Conservation (phyloP, 2,797 vertebrate species). For the Bryconaethiops microstoma region DNA sequence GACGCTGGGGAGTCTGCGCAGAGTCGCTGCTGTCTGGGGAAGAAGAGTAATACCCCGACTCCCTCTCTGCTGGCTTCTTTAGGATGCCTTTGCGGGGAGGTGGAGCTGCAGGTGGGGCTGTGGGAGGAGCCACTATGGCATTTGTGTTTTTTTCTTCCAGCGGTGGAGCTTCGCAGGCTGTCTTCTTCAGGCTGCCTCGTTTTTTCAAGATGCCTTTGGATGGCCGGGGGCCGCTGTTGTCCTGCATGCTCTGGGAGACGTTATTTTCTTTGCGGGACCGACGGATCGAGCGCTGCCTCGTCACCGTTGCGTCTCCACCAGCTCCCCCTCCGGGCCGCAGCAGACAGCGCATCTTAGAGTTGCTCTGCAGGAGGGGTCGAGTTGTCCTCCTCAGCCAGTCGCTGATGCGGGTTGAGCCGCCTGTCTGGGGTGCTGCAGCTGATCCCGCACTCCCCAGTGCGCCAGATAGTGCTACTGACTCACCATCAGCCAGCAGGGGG, state of each 20-base stretch:
- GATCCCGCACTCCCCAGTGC: slow-evolving; percentile 49
- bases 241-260: slow-evolving; percentile 81
- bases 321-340: slow-evolving; percentile 82
- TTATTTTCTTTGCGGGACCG: slow-evolving; percentile 94
- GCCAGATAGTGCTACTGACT: slow-evolving; percentile 48
- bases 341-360: slow-evolving; percentile 91
- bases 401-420: slow-evolving; percentile 78
- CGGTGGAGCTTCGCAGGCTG: slow-evolving; percentile 54
- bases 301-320: slow-evolving; percentile 67
- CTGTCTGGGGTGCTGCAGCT: slow-evolving; percentile 62
- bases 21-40: slow-evolving; percentile 87
- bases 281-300: slow-evolving; percentile 89
- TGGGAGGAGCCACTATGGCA: slow-evolving; percentile 38
- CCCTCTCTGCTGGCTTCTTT: slow-evolving; percentile 86
- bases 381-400: slow-evolving; percentile 92
- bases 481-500: slow-evolving; percentile 77
- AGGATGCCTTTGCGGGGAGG: slow-evolving; percentile 92
- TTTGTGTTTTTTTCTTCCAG: slow-evolving; percentile 59
- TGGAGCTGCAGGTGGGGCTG: slow-evolving; percentile 64
- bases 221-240: slow-evolving; percentile 74
- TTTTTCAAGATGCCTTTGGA: slow-evolving; percentile 93
- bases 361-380: slow-evolving; percentile 88
- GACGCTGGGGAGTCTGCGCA: slow-evolving; percentile 56
- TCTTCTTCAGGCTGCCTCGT: slow-evolving; percentile 80
- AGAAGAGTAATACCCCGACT: slow-evolving; percentile 92